A percentile compares a stretch with the other conserved stretches of the same genome.
Conservation (phyloP, 92 coral and sea anemone species). For the Zoanthus sociatus region DNA sequence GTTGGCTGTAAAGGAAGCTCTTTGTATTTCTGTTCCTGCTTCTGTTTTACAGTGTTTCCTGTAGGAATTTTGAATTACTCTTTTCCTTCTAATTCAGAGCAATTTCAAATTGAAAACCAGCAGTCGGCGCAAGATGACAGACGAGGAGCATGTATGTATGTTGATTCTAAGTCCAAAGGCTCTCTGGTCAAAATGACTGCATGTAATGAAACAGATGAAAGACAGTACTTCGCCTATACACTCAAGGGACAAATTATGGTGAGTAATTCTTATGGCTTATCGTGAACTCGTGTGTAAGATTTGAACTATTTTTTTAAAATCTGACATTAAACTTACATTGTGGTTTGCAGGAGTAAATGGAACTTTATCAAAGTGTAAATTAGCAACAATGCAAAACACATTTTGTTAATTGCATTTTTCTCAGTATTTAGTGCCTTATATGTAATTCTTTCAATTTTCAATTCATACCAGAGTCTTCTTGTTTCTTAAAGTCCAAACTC, state of each 20-base stretch:
- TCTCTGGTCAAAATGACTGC: slow-evolving; percentile 87
- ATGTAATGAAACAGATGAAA: slow-evolving; percentile 86
- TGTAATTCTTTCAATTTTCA: no score
- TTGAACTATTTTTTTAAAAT: no score
- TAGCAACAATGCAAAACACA: no score
- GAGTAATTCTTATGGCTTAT: slow-evolving; percentile 4
- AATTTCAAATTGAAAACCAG: slow-evolving; percentile 93
- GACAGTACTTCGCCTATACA: slow-evolving; percentile 88
- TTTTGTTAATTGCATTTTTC: no score
- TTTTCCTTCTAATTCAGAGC: slow-evolving; percentile 47
- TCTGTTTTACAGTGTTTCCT: not conserved
- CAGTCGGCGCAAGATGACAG: slow-evolving; percentile 90
- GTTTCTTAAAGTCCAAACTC: no score
- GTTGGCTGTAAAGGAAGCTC: no score
- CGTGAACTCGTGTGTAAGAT: no score
- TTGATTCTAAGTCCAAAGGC: slow-evolving; percentile 79
- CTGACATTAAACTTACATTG: no score
- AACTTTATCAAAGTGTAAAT: no score
- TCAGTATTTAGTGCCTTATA: no score
- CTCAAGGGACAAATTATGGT: slow-evolving; percentile 95
- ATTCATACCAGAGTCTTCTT: no score
- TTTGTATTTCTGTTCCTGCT: not conserved
- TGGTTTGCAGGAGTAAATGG: no score
- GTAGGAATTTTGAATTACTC: not conserved
- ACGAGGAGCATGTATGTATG: slow-evolving; percentile 91